Base-by-base conservation (phyloP, 1,140 invertebrate genomes). In the Eueides isabella region DNA sequence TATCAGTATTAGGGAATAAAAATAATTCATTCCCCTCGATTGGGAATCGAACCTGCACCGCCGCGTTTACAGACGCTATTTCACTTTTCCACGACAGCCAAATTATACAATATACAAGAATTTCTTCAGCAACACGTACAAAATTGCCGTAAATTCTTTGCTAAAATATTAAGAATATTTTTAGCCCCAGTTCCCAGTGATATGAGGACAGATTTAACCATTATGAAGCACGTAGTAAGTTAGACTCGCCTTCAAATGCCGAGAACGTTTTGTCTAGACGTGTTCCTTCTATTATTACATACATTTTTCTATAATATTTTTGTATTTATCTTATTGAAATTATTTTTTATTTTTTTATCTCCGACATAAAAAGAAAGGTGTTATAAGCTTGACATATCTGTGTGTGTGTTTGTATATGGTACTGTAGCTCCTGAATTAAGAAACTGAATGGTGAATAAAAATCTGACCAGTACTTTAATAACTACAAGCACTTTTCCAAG, bases 111-210 rank as follows among this genome's bases (percentile, higher is more conserved):
- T 55, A 55, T 65, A 35, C 63, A 65, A 35, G 63, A 14, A 65
- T 35, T 35, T 65, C 19, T 55, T 2, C 48, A 26, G n/a, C n/a
- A 26, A 55, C 2, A 55, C 19, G 48, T 23, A 55, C 6, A 55
- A 55, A 55, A 23, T 55, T 55, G 48, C 48, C 26, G 48, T 23
- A 23, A 55, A 7, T 19, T 55, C 48, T 55, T 9, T 26, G n/a
- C 48, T 55, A 55, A 55, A 55, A 55, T 55, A 55, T 55, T 19
- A 19, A 55, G 48, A 65, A 65, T 65, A 65, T 65, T 65, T 65
- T 65, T 65, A 65, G 33, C 33, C 23, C 29, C 35, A n/a, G 33
- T 35, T 26, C 63, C 5, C 29, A 65, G 48, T 55, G 48, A 55
- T 55, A 55, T 55, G 48, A 26, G 48, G 48, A 55, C 48, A 55